Base-by-base conservation (phyloP, 2,888 invertebrate genomes). In the Clitarchus hookeri region DNA sequence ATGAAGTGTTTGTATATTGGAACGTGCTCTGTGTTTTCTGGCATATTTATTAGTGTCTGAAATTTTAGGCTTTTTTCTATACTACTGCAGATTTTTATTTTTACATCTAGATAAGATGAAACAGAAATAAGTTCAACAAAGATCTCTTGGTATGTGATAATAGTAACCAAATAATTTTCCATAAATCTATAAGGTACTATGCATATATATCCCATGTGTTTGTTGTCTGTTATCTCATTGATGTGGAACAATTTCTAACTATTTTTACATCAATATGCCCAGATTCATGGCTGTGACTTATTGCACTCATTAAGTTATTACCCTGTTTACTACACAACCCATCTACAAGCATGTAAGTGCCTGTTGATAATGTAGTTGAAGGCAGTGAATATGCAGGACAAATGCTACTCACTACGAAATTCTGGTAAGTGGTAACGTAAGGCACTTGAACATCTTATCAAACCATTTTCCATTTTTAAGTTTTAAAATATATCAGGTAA, bases 11-110 rank as follows among this genome's bases (percentile, higher is more conserved):
- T n/a, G 65, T 16, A n/a, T 23, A 65, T 65, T 65, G 11, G 65
- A 65, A 65, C 16, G 65, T 65, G 65, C 65, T 65, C 65, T 65
- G 65, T 65, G 65, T 65, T 65, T 65, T 65, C 65, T 65, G 65
- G 65, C 65, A 65, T 65, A 65, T 65, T 0, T 65, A 9, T 65
- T 65, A n/a, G 65, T 65, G 8, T 65, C 16, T 65, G 65, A 4
- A 8, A 16, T n/a, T 65, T 65, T 65, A n/a, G 16, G 65, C 23
- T 23, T n/a, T 19, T n/a, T 65, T 19, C 4, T 65, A n/a, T n/a
- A 23, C 8, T 19, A 65, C 16, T 65, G 65, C 16, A 23, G n/a
- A n/a, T 65, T 65, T 65, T 65, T 65, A 65, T 65, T 65, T 16
- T 16, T 65, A 53, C 19, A 65, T 65, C 8, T 65, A 23, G 8